Evolutionary conservation across 2,797 vertebrate species (phyloP), one percentile per base, ranked within the genome.

Genomic region (Rhinatrema bivittatum): DNA sequence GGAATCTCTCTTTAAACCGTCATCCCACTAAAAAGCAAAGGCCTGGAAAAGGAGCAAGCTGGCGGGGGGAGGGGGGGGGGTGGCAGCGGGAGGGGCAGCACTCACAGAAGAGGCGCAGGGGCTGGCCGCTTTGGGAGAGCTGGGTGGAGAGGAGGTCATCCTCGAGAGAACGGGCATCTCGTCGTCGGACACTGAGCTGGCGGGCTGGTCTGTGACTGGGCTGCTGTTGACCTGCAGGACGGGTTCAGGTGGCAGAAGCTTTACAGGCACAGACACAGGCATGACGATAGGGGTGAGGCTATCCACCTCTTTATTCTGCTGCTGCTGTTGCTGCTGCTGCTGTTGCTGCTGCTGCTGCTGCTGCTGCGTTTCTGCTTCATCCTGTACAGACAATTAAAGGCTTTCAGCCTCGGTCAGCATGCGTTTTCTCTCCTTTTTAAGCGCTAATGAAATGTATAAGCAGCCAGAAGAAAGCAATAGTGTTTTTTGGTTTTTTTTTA

Each of bases 261-360:
- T 88, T 72, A 91, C 87, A 50, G 89, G 90, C 68, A 91, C 85
- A 62, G 91, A 91, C 51, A 91, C 90, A 10, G 91, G 91, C 78
- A 90, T 89, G 76, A 91, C 74, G 76, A 89, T 81, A 59, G 87
- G 76, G 8, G 74, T 65, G 27, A 76, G 68, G 68, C 68, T 67
- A 50, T 82, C 65, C 39, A 72, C 77, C 73, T 87, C 85, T 48
- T 74, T 69, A 58, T 76, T 52, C 68, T 75, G 70, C 54, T 62
- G 76, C 20, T 49, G 62, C 33, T n/a, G 50, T 62, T 58, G 52
- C 57, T 2, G 74, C 79, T 70, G 84, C 76, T 64, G 77, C 86
- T 69, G 60, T n/a, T n/a, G n/a, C 68, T 75, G 70, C 54, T 62
- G 76, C 68, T 75, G 70, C 54, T 62, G 76, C 20, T 49, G 62